Base-by-base conservation (phyloP, 2,888 invertebrate genomes). In the Acronicta alni region DNA sequence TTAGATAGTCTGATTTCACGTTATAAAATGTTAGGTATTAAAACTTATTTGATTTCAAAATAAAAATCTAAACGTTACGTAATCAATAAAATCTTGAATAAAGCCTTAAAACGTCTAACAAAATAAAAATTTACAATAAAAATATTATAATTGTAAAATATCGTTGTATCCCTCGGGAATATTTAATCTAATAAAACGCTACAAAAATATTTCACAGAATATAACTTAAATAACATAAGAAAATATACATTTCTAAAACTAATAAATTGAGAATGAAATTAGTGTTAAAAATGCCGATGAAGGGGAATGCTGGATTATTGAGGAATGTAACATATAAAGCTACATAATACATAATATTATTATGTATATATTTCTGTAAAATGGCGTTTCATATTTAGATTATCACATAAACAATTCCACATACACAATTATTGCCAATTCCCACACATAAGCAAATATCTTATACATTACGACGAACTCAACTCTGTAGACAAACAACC, bases 101-200 rank as follows among this genome's bases (percentile, higher is more conserved):
- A 81, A 81, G 71, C 75, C 84, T 84, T 88, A 89, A 86, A 88
- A 88, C 68, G 74, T 83, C 83, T 90, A 91, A 92, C 87, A 92
- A 92, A 92, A 90, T 90, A 91, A 88, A 92, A 89, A 89, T 90
- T 86, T 90, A 92, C 90, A 92, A 80, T 86, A 86, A 86, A 87
- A 87, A 89, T 85, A 87, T 84, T 82, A 77, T 85, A 85, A 79
- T 75, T 80, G 79, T 82, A 84, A 79, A 88, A 89, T 89, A 90
- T 92, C 92, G 93, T 92, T 92, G 93, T 89, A 87, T 87, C 85
- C 89, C 84, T 67, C 55, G 76, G 91, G 91, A 90, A 89, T 87
- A 85, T 86, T 77, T 78, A 77, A 69, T 81, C 72, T 81, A 84
- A 79, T 80, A 83, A 88, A 85, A 80, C 74, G 85, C 81, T 89